These are phyloP conservation scores for Ctenosaura bakeri DNA, from an alignment of 2,797 vertebrate species.

Conservation along the genomic window DNA sequence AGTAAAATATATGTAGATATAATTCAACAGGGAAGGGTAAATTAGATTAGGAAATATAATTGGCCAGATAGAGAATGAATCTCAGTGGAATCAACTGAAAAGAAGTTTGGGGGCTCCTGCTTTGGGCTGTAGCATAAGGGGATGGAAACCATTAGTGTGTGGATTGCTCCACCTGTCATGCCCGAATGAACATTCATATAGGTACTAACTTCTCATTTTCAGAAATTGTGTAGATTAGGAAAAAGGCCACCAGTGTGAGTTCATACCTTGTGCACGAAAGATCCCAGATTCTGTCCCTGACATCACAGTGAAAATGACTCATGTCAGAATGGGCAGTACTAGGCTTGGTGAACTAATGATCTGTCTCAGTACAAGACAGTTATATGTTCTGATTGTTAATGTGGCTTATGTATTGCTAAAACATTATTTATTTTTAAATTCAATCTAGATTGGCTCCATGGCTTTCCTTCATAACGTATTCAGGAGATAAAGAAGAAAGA, in stretches of 20 bases:
- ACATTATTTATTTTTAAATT: slow-evolving; percentile 30
- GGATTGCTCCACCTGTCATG: too few species aligned
- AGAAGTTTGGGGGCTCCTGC: too few species aligned
- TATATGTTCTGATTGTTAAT: not conserved
- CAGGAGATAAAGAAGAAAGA: slow-evolving; percentile 88
- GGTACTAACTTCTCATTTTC: not conserved
- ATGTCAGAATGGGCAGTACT: not conserved
- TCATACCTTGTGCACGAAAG: not conserved
- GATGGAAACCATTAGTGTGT: too few species aligned
- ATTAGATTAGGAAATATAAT: too few species aligned
- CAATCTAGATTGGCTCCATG: slow-evolving; percentile 85
- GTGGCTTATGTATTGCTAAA: not conserved
- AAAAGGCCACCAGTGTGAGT: not conserved
- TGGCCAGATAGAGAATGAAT: too few species aligned
- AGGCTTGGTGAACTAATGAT: not conserved
- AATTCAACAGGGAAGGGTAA: too few species aligned
- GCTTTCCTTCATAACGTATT: slow-evolving; percentile 85
- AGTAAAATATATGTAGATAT: too few species aligned
- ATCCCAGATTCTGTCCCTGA: not conserved
- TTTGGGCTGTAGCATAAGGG: too few species aligned
- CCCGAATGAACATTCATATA: too few species aligned
- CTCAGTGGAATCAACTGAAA: too few species aligned
- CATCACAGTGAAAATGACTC: not conserved
- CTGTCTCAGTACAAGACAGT: not conserved
- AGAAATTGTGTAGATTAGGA: not conserved